Base-by-base conservation (phyloP, 2,888 invertebrate genomes). In the Synergus umbraculus region DNA sequence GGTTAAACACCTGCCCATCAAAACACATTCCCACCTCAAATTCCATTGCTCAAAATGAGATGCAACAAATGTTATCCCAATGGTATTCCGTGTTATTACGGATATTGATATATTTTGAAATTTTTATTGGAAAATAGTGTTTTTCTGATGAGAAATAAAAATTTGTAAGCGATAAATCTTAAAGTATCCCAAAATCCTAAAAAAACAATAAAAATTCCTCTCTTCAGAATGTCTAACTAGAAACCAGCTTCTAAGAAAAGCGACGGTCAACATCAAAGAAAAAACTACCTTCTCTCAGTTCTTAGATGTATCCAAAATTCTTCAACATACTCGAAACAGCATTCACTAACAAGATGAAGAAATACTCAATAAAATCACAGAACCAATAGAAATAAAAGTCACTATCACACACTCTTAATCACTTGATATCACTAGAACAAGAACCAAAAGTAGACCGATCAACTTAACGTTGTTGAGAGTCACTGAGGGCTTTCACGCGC, bases 351-450 rank as follows among this genome's bases (percentile, higher is more conserved):
- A 29, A 77, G 43, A 58, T 29, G 12, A 60, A 60, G 18, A 29
- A 29, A 29, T 29, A 22, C 13, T 22, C 49, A 69, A 77, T 15
- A 77, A 78, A 73, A 58, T 15, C 22, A 65, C 46, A 29, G 22
- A 69, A n/a, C 10, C 46, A 65, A 13, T 77, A 41, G 46, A 49
- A 69, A 69, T 76, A 63, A 65, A 73, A 76, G 78, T 80, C 77
- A 80, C 77, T 78, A 69, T 41, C 78, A 69, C 65, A 69, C 13
- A 44, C 77, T 65, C 64, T 29, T 37, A 43, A 60, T 29, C 22
- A 65, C 44, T 93, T 91, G 90, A 93, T 93, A 93, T n/a, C 93
- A 89, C 90, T 91, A 92, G 79, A 63, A 76, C 58, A 79, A 76
- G 81, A 76, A 58, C 88, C 91, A 89, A 91, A 90, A 91, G 88